Base-by-base conservation (phyloP, 2,888 invertebrate genomes). In the Adelphocoris suturalis region DNA sequence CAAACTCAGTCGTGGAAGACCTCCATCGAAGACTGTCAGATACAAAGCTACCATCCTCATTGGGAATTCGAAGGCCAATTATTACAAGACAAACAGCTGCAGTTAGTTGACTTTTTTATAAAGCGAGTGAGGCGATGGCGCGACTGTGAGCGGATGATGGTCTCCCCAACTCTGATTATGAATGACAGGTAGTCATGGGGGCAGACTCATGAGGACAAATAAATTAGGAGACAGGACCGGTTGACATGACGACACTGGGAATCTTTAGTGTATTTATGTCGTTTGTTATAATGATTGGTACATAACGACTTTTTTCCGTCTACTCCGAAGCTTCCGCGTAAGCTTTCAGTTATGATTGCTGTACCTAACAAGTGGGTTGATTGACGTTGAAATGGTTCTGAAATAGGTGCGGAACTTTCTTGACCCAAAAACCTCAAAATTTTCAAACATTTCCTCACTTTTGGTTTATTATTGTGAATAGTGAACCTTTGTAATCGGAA, bases 141-240 rank as follows among this genome's bases (percentile, higher is more conserved):
- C 52, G 13, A 5, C 16, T 52, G 13, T 23, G 27, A 27, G 68
- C 68, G 68, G 68, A 68, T 68, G 68, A 68, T 19, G 68, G 19
- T 23, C 23, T 23, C 68, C 68, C 68, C 0, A 68, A 27, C 27
- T 52, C 85, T 85, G 85, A 85, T 85, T 55, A 85, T 85, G 85
- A 85, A 85, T 85, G 85, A 85, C 85, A 85, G 85, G 85, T 85
- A 57, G 68, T 28, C 48, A 85, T 85, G 85, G n/a, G 85, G 85
- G 85, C 61, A 46, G 61, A 48, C 52, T 82, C 82, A 82, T 82
- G 82, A 82, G 82, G 82, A 82, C 52, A 52, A 82, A 82, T 82
- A 82, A 82, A 52, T 82, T 47, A 27, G 48, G 12, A 3, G 82
- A 82, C 82, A 82, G 52, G 78, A 46, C 78, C 78, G 47, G 78